Evolutionary conservation across 2,888 invertebrate genomes (phyloP), one percentile per base, ranked within the genome.

Genomic region (Cancer borealis): DNA sequence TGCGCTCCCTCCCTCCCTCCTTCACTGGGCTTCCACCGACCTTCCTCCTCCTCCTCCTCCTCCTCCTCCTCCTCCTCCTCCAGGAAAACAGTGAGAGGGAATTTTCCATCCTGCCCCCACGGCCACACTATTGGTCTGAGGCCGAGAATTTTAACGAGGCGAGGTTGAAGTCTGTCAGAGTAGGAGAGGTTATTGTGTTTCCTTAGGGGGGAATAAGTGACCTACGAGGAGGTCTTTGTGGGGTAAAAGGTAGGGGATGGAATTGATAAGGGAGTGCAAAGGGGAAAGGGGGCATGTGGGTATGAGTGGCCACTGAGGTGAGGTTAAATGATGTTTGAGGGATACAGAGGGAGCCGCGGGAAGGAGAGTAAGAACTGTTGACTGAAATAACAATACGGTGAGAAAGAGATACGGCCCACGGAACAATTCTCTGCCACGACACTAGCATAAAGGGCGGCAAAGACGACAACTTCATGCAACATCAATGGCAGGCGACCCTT

Each of bases 121-220:
- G 79, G 79, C 79, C 79, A 79, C 79, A 79, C 79, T 79, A 26
- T 79, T 79, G 79, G 79, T 79, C 79, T 79, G 79, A 79, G 79
- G 79, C 79, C 30, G 79, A 79, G 26, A 79, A 79, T 79, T 79
- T 79, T 79, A 79, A 79, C 79, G 79, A 79, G 79, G 79, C 26
- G 12, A 79, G 30, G 79, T 30, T 79, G 79, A 79, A 79, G 79
- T 79, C 79, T 79, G 79, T 79, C 79, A 79, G 79, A 79, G 79
- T 30, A 30, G 30, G 79, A 79, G 30, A 79, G 30, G 79, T 79
- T 79, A 79, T 79, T 79, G 79, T 79, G 79, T 79, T 79, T 79
- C 79, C 79, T 79, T 79, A 79, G 79, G 12, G 30, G 30, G 30
- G 30, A 12, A 79, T 79, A 79, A 79, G 30, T 12, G 12, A 66